Conservation (phyloP, 2,888 invertebrate genomes). For the Phyto melanocephala region DNA sequence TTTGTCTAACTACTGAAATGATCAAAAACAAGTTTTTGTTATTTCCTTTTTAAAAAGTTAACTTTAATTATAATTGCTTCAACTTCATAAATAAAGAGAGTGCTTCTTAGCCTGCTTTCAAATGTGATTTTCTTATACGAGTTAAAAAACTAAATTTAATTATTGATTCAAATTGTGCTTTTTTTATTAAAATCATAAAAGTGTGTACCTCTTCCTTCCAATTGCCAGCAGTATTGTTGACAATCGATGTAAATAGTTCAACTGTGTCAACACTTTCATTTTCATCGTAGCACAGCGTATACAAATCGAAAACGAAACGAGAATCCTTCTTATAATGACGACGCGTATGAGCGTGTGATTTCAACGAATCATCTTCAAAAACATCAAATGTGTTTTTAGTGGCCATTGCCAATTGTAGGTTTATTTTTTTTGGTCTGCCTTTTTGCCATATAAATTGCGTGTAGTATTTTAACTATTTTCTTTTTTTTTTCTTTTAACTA, state of each 20-base stretch:
- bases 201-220: slow-evolving; percentile 71
- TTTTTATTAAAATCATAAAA: neutral
- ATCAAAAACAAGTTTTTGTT: no score
- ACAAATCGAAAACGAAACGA: slow-evolving; percentile 89
- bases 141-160: no score
- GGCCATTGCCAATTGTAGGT: slow-evolving; percentile 50
- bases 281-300: slow-evolving; percentile 91
- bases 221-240: slow-evolving; percentile 72
- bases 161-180: no score
- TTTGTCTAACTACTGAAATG: no score
- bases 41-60: no score
- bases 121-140: no score
- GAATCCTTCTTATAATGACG: slow-evolving; percentile 93
- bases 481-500: no score
- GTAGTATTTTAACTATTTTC: neutral
- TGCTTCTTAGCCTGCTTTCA: no score
- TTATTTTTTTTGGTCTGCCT: slow-evolving; percentile 28
- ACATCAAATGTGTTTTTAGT: slow-evolving; percentile 35
- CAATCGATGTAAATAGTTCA: slow-evolving; percentile 80
- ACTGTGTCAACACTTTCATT: slow-evolving; percentile 87
- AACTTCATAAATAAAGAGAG: no score
- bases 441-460: slow-evolving; percentile 20
- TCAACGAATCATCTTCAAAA: slow-evolving; percentile 42
- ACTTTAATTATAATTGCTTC: no score
- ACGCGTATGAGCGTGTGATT: slow-evolving; percentile 73